These are phyloP conservation scores for Grammomys surdaster DNA, from an alignment of 2,113 vertebrate genomes.

Conservation along the genomic window DNA sequence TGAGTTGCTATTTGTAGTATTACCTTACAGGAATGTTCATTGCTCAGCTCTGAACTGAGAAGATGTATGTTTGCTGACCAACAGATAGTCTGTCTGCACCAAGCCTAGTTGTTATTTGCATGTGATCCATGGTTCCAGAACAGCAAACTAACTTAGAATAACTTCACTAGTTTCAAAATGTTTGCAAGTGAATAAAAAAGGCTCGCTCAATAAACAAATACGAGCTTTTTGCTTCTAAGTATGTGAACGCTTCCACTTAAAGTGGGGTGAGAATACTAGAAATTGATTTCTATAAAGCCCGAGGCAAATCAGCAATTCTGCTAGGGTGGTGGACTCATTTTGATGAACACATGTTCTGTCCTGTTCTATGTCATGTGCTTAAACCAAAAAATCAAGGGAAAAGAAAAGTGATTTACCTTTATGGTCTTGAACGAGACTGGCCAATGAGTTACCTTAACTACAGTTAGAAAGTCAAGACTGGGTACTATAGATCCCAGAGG, in stretches of 20 bases:
- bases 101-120: background rate
- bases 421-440: background rate
- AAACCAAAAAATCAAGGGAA: background rate
- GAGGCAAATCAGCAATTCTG: constrained; percentile 14
- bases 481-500: background rate
- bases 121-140: constrained; percentile 26
- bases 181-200: background rate
- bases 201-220: constrained; percentile 13
- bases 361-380: background rate
- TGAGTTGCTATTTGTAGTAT: background rate
- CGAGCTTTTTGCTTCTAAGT: constrained; percentile 16
- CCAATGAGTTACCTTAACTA: background rate
- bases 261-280: background rate
- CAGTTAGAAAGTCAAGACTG: background rate
- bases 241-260: background rate
- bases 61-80: constrained; percentile 22
- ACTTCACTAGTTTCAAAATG: constrained; percentile 11
- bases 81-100: background rate
- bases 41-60: background rate
- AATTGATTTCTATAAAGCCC: background rate
- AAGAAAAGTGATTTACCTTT: background rate
- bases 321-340: background rate
- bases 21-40: background rate
- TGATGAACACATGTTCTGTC: background rate
- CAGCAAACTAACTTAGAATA: constrained; percentile 42